Base-by-base conservation (phyloP, 2,113 vertebrate species). In the Oxyruncus cristatus region DNA sequence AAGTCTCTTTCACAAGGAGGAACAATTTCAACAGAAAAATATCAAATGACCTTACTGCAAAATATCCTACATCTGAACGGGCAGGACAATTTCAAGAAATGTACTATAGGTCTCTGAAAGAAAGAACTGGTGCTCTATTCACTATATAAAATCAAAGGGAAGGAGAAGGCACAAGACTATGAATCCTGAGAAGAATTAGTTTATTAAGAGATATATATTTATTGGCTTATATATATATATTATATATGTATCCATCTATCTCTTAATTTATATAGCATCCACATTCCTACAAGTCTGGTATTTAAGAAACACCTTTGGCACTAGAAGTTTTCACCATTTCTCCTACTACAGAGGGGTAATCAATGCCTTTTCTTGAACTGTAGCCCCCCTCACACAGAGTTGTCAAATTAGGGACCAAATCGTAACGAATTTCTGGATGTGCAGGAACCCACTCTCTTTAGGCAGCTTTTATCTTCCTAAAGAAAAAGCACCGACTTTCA, bases 341-440 rank as follows among this genome's bases (percentile, higher is more conserved):
- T 56, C 28, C 71, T 53, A 5, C 20, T 52, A 32, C 62, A 76
- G 37, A 85, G 47, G 53, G 14, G 11, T 78, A 39, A 77, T 14
- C 49, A 24, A 3, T 53, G 37, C 22, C 44, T 59, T 76, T 59
- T 32, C 24, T 46, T 72, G 47, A 85, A 68, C 26, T 77, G 32
- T 42, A 50, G 5, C 4, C 4, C 8, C 4, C 3, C 18, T 63
- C 44, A 72, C 1, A 0, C 1, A 7, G 5, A 50, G 21, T 8
- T 87, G 33, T 49, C 70, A 73, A 83, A 59, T 49, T n/a, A 78
- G 22, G 59, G 46, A 91, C 23, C 11, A 88, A 88, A 72, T 56
- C 14, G 10, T 62, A 71, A 84, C 2, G 24, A 81, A 73, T 37
- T 73, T 86, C 63, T 70, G 20, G 33, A 80, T 53, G 32, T 55